Evolutionary conservation across 2,888 invertebrate species (phyloP), one percentile per base, ranked within the genome.

Genomic region (Lymantria dispar): DNA sequence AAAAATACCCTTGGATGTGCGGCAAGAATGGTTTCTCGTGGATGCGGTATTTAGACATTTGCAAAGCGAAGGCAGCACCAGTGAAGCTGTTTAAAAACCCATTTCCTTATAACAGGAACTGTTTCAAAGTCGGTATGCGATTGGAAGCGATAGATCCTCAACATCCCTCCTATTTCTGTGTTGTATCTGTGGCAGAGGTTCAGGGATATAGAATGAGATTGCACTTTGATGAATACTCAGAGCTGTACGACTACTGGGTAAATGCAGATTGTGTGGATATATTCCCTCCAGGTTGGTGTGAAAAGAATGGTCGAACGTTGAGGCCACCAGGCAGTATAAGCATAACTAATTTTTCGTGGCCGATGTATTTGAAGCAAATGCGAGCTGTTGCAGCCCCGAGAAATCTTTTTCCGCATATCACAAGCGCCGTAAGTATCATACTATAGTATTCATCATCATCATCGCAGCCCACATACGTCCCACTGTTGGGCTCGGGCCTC

Each of bases 251-350:
- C 83, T 98, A 97, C 83, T 99, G 98, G 98, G 94, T 95, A 37
- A 98, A 98, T 80, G 96, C 97, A 0, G 97, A 98, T 79, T 96
- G 96, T n/a, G 92, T 94, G 73, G 96, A 98, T 76, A 95, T 99
- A 51, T 98, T 98, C 80, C 98, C 98, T 8, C 94, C 95, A 31
- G 97, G 98, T n/a, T 99, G 98, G 97, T 97, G 98, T 76, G 96
- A 96, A 73, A 95, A 95, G 78, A 96, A 96, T 66, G 94, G 94
- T 0, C 95, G 96, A 50, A 83, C 92, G 29, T 82, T 99, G 52
- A 95, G 95, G 68, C 96, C 97, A 3, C 98, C 98, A 0, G 94
- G 94, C 53, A 94, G 94, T 12, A 94, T 92, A 67, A 89, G 88
- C 0, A 71, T 90, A 1, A 85, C 85, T 0, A 90, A 86, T 45